Evolutionary conservation across 2,888 invertebrate species (phyloP).

Genomic region (Drosophila hamatofila): DNA sequence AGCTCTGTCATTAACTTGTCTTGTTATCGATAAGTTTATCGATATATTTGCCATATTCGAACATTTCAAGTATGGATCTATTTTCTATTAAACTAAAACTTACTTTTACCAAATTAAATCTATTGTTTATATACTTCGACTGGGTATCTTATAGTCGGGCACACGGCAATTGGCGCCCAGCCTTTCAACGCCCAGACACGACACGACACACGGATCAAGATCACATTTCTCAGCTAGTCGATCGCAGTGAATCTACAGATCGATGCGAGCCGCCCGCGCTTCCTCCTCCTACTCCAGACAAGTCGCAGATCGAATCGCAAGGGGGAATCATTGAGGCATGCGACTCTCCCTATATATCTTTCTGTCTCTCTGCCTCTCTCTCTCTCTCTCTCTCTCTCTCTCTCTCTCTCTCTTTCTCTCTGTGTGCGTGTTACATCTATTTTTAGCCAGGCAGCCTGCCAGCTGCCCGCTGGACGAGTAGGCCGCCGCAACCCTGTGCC

Average conservation of each 20-base stretch:
- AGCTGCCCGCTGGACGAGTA: conserved; percentile 40
- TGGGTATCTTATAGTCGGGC: conserved; percentile 3
- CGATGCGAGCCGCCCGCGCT: conserved; percentile 25
- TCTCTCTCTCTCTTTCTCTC: not conserved
- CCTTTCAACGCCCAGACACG: conserved; percentile 66
- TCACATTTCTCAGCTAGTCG: conserved; percentile 56
- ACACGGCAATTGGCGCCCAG: conserved; percentile 38
- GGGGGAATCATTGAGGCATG: conserved; percentile 13
- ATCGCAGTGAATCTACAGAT: conserved; percentile 36
- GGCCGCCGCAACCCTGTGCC: conserved; percentile 17
- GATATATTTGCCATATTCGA: not conserved
- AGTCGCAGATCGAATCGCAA: conserved; percentile 6
- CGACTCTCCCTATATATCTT: not conserved
- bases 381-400: not conserved
- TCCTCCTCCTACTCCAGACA: not conserved
- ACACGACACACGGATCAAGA: conserved; percentile 47
- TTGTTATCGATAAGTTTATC: not conserved
- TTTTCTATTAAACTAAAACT: not conserved
- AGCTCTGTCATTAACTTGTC: not conserved
- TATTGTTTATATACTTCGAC: not conserved
- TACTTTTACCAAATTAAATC: not conserved
- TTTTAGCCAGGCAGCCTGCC: conserved; percentile 38
- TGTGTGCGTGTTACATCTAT: conserved; percentile 15
- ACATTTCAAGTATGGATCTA: not conserved
- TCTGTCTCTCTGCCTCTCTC: not conserved